Evolutionary conservation across 2,113 vertebrate species (phyloP).

Genomic region (Alligator mississippiensis): DNA sequence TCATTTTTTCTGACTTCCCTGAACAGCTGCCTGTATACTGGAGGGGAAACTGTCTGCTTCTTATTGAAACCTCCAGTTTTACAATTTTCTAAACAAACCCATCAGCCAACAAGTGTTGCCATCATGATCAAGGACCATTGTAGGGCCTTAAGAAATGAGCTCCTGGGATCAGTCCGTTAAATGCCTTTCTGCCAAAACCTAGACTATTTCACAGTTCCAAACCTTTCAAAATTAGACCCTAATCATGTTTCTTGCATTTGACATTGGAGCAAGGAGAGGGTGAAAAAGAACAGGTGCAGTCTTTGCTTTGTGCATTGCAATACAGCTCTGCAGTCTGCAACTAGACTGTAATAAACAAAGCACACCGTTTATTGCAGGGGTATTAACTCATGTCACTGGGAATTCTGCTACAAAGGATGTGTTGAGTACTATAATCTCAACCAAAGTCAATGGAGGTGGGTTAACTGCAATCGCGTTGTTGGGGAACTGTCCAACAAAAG

Average conservation of each 20-base stretch:
- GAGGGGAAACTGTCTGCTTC: neutral
- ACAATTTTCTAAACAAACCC: neutral
- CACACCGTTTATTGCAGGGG: neutral
- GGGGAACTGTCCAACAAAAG: neutral
- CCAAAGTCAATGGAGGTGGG: too few species aligned
- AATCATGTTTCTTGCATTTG: neutral
- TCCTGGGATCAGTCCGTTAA: neutral
- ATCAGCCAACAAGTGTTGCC: neutral
- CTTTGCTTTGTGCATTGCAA: neutral
- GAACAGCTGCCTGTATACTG: neutral
- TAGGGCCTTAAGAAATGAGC: neutral
- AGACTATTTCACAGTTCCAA: fast-evolving
- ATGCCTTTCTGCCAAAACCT: too few species aligned
- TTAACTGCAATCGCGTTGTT: too few species aligned
- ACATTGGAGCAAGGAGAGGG: neutral
- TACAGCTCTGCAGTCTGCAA: neutral
- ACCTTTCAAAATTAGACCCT: neutral
- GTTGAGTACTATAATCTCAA: neutral
- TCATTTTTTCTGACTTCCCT: neutral
- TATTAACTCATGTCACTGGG: too few species aligned
- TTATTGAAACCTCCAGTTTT: neutral
- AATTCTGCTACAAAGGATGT: neutral
- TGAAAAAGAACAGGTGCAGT: neutral
- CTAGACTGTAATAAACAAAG: fast-evolving
- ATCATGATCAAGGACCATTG: neutral